Evolutionary conservation across 2,113 vertebrate species (phyloP), one percentile per base, ranked within the genome.

Genomic region (Anser cygnoides): DNA sequence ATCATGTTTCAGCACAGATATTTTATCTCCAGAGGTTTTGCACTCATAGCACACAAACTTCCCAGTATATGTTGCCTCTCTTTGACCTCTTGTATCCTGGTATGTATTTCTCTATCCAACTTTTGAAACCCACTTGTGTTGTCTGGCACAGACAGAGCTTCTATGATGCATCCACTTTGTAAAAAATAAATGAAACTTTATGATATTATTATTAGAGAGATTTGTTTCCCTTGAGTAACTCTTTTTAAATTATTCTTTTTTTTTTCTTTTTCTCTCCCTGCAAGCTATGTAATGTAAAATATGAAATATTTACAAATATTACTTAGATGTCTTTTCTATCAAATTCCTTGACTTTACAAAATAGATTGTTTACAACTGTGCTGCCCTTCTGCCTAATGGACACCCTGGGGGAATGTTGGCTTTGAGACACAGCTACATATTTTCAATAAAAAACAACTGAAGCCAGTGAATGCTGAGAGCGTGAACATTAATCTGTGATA

Each of bases 351-450:
- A 87, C 92, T 97, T 98, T 93, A 96, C 71, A 96, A 97, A 98
- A 96, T 91, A 95, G 93, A 95, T 92, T 97, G 94, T 97, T 97
- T 98, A 97, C 92, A 97, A 95, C 95, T 87, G 33, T 72, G 31
- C 65, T 96, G 84, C 93, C 93, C 92, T 97, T 97, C 96, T 98
- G 90, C 88, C 85, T 98, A 97, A 98, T 96, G 92, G 94, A 72
- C 68, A 92, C 96, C 96, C 96, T 93, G 67, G 66, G 94, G 97
- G 63, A 89, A 90, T 95, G 70, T 92, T 97, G 95, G 84, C 70
- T 97, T 97, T 97, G 95, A 97, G 96, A 96, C 73, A 96, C 80
- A 85, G 86, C 78, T 92, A 89, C 82, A 89, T 95, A 95, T 97
- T 98, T 97, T 94, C 85, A 92, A 92, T 91, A 97, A 97, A 96